A percentile compares a stretch with the other conserved stretches of the same genome.
phyloP scores from a whole-genome alignment of 2,113 vertebrate species.

The Leptocoma aspasia region DNA sequence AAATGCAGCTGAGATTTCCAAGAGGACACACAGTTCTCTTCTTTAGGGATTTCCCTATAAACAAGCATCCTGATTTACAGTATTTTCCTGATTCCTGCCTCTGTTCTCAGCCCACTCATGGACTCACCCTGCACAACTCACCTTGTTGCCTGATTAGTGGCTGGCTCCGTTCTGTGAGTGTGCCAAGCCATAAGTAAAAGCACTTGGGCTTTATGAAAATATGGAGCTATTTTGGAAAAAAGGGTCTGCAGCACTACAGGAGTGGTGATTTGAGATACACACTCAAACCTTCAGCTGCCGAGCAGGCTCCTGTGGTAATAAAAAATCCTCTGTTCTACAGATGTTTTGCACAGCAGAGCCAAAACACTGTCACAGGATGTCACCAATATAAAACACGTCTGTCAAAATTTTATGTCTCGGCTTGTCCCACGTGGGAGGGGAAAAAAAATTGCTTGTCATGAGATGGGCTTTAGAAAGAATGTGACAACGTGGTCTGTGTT shows the following conservation, averaged over 20 bases:
- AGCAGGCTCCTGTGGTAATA: neutral
- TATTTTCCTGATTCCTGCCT: neutral
- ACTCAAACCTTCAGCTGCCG: neutral
- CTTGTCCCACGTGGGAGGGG: neutral
- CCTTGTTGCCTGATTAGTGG: neutral
- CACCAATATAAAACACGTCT: neutral
- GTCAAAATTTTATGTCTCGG: neutral
- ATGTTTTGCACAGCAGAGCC: neutral
- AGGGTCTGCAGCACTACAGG: neutral
- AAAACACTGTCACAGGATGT: neutral
- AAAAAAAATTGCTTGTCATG: neutral
- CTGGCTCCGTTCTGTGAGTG: rapidly evolving
- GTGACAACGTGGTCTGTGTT: neutral
- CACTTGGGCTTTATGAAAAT: neutral
- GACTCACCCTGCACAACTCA: neutral
- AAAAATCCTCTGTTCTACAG: neutral
- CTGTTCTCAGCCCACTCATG: neutral
- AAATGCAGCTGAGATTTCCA: neutral
- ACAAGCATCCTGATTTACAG: neutral
- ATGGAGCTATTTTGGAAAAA: neutral
- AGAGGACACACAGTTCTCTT: neutral
- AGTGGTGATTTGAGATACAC: neutral
- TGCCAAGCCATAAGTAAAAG: neutral
- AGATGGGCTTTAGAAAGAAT: neutral
- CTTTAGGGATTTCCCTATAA: neutral